phyloP scores from a whole-genome alignment of 2,113 vertebrate genomes.

The Thalassarche chlororhynchos region DNA sequence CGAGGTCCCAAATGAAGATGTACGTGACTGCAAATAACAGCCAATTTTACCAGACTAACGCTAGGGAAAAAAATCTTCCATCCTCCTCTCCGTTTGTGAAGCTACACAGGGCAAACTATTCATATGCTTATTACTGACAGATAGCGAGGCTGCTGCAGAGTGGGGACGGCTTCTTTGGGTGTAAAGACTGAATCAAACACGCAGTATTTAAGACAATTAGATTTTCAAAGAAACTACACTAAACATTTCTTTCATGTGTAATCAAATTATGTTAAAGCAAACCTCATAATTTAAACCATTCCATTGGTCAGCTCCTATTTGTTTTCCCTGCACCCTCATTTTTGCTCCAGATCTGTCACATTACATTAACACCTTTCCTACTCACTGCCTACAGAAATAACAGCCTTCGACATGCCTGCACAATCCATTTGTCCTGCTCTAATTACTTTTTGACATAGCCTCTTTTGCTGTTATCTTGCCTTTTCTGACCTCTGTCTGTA shows the following conservation, averaged over 20 bases:
- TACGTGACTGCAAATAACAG: not conserved
- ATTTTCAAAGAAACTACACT: constrained; percentile 58
- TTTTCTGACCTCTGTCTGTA: constrained; percentile 59
- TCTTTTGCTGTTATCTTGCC: constrained; percentile 73
- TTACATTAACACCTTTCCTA: constrained; percentile 91
- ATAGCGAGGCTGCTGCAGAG: not conserved
- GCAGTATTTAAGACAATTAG: constrained; percentile 56
- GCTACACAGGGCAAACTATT: not conserved
- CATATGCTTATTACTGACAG: not conserved
- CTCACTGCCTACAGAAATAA: constrained; percentile 93
- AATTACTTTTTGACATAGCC: constrained; percentile 87
- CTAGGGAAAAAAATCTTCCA: not conserved
- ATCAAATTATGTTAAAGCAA: constrained; percentile 74
- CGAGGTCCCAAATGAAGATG: not conserved
- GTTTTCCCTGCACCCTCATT: constrained; percentile 84
- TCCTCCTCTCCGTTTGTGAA: not conserved
- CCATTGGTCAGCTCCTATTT: constrained; percentile 70
- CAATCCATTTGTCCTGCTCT: constrained; percentile 95
- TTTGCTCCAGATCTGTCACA: constrained; percentile 98
- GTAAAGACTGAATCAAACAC: not conserved
- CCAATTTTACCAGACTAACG: not conserved
- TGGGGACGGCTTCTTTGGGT: not conserved
- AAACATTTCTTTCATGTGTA: constrained; percentile 65
- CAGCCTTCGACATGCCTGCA: constrained; percentile 89
- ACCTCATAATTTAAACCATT: constrained; percentile 42